Conservation (phyloP, 2,888 invertebrate genomes). For the Dicyrtomina minuta region DNA sequence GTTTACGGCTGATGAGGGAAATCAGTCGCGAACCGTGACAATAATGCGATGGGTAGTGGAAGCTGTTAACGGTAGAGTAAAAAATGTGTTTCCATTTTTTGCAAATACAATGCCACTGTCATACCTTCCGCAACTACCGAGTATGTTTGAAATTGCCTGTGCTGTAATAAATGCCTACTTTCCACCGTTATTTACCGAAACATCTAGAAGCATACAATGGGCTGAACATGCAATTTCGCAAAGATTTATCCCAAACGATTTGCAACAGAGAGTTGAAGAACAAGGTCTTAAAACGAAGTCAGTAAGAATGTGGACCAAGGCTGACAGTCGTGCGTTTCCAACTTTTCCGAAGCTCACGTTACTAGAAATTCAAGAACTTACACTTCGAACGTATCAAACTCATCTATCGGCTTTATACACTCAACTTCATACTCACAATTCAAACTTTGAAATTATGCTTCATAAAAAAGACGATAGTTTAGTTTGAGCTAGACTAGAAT, state of each 20-base stretch:
- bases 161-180: not conserved
- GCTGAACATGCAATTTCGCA: not conserved
- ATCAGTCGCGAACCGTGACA: not conserved
- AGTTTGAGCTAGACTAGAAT: not conserved
- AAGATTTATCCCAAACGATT: not conserved
- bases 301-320: not conserved
- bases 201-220: not conserved
- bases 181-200: not conserved
- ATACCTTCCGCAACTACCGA: constrained; percentile 12
- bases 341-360: not conserved
- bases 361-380: not conserved
- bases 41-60: constrained; percentile 35
- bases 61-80: constrained; percentile 32
- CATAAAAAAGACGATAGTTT: not conserved
- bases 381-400: not conserved
- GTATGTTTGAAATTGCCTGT: not conserved
- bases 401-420: not conserved
- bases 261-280: not conserved
- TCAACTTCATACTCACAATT: not conserved
- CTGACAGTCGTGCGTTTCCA: not conserved
- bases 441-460: not conserved
- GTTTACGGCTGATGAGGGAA: not conserved
- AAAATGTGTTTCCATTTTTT: no score
- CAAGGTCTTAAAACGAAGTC: not conserved
- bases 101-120: constrained; percentile 23